Conservation (phyloP, 2,888 invertebrate genomes). For the Ernsta delagoae region DNA sequence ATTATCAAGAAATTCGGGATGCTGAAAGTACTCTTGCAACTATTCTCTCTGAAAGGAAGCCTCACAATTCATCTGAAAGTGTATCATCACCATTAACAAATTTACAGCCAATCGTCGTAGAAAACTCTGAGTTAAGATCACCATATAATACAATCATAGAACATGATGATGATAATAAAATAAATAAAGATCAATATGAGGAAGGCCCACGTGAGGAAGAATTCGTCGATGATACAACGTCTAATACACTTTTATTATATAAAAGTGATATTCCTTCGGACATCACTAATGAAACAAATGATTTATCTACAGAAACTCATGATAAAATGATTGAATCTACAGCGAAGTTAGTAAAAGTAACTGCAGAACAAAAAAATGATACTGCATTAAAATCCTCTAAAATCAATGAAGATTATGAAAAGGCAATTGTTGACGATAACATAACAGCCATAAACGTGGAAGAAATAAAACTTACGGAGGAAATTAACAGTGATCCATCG, state of each 20-base stretch:
- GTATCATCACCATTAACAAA: background rate
- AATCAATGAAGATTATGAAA: background rate
- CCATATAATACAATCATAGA: background rate
- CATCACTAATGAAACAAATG: background rate
- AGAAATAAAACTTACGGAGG: no score
- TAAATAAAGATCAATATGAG: background rate
- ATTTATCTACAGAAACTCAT: background rate
- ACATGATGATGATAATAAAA: background rate
- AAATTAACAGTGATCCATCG: background rate
- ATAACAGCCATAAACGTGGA: no score
- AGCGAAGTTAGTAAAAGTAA: background rate
- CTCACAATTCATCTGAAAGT: background rate
- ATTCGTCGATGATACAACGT: background rate
- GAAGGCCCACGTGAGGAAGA: background rate
- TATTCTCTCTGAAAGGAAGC: background rate
- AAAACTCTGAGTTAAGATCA: background rate
- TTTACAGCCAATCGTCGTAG: background rate
- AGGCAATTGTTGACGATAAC: no score
- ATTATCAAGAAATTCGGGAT: slow-evolving; percentile 59
- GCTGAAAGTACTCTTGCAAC: slow-evolving; percentile 44
- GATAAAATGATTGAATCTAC: background rate
- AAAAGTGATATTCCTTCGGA: background rate
- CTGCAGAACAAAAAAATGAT: background rate
- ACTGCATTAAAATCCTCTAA: background rate
- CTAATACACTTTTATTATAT: background rate